Conservation (phyloP, 2,113 vertebrate genomes). For the Xiphorhynchus elegans region DNA sequence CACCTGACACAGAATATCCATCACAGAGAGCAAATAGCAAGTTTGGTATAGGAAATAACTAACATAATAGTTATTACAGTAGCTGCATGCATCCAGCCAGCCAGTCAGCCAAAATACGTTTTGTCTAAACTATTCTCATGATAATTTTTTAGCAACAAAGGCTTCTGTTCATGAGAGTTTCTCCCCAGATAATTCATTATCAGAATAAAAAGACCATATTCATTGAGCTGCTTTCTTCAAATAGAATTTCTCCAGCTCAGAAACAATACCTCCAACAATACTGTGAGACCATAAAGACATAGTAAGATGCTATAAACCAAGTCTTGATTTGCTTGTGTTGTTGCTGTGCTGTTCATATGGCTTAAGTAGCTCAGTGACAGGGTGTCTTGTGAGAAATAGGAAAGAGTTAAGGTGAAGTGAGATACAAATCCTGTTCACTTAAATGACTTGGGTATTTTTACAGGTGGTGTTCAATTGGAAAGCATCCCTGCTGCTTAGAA, state of each 20-base stretch:
- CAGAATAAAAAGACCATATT: not conserved
- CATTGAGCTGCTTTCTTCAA: slow-evolving; percentile 16
- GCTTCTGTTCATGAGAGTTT: not conserved
- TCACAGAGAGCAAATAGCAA: not conserved
- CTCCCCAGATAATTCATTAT: slow-evolving; percentile 9
- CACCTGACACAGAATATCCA: not conserved
- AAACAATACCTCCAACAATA: slow-evolving; percentile 20
- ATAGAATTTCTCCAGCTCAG: slow-evolving; percentile 15
- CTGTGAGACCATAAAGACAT: not conserved
- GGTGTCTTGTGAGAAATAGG: slow-evolving; percentile 4
- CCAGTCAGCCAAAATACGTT: not conserved
- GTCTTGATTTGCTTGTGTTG: not conserved
- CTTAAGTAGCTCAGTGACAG: slow-evolving; percentile 25
- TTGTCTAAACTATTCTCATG: not conserved
- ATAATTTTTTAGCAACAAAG: not conserved
- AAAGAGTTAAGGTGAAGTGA: slow-evolving; percentile 27
- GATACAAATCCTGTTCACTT: slow-evolving; percentile 17
- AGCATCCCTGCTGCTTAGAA: not conserved
- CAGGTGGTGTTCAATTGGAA: not conserved
- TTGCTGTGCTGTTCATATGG: not conserved
- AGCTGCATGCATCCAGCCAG: not conserved
- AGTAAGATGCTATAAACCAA: slow-evolving; percentile 23
- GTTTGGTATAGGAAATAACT: not conserved
- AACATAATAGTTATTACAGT: not conserved
- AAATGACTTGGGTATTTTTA: not conserved